Percentiles rank a stretch among this genome's conserved stretches.
phyloP scores from a whole-genome alignment of 92 coral and sea anemone species.

The Hydrozoanthus gracilis region DNA sequence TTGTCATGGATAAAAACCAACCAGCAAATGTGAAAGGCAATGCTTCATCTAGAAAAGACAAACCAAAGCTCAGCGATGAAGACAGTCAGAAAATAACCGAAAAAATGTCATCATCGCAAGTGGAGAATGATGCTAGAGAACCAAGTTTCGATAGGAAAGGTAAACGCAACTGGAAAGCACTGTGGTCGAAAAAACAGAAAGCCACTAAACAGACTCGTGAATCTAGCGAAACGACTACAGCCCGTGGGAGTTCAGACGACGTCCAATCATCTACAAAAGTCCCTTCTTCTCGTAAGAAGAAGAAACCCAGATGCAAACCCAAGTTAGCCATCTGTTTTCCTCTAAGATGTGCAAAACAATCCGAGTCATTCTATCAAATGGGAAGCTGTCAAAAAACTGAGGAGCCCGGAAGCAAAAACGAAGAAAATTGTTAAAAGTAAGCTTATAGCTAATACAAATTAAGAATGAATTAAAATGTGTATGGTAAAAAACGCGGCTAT shows the following conservation, averaged over 20 bases:
- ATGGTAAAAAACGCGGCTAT: no score
- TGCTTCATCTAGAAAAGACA: background rate
- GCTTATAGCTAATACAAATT: no score
- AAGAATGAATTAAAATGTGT: no score
- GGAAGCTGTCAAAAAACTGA: background rate
- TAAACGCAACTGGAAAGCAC: background rate
- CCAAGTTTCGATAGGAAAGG: no score
- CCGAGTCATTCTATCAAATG: background rate
- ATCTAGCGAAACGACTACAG: background rate
- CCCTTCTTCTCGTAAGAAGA: background rate
- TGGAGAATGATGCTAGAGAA: background rate
- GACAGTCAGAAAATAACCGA: background rate
- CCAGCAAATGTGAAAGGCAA: background rate
- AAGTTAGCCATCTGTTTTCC: slow-evolving; percentile 18
- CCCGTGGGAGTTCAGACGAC: background rate
- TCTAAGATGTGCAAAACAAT: background rate
- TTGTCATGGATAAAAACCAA: background rate
- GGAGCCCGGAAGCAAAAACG: no score
- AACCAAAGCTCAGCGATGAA: background rate
- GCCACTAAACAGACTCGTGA: background rate
- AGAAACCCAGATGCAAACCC: background rate
- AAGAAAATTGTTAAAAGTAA: no score
- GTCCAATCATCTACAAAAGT: background rate
- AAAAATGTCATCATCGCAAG: background rate
- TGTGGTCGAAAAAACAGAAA: background rate